phyloP scores from a whole-genome alignment of 2,113 vertebrate species.

The Calypte anna region DNA sequence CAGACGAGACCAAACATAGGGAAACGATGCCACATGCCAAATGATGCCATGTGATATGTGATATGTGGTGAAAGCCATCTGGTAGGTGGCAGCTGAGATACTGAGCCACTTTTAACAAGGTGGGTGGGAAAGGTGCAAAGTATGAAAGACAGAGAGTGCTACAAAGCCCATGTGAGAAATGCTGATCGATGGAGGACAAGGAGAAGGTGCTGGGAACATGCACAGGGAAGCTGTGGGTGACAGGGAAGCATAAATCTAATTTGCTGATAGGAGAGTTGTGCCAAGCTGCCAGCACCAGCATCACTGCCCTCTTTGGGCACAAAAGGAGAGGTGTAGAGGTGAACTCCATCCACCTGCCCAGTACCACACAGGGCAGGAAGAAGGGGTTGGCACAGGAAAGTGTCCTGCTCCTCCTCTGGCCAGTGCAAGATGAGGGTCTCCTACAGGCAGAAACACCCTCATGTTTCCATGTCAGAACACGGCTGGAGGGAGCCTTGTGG shows the following conservation, averaged over 20 bases:
- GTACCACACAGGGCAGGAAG: not conserved
- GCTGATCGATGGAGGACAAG: not conserved
- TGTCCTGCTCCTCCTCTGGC: not conserved
- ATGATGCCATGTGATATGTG: not conserved
- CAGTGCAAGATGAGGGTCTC: rapidly evolving
- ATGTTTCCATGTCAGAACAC: not conserved
- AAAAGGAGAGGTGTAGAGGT: not conserved
- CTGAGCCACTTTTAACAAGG: not conserved
- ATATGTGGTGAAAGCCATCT: not conserved
- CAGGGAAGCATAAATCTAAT: not conserved
- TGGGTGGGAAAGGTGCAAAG: not conserved
- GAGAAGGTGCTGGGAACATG: not conserved
- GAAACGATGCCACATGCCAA: not conserved
- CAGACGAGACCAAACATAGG: not conserved
- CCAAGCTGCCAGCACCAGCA: not conserved
- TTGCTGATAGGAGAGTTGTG: not conserved
- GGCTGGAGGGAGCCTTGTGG: not conserved
- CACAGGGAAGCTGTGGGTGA: not conserved
- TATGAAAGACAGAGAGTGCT: not conserved
- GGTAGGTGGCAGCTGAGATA: not conserved
- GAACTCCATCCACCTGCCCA: not conserved
- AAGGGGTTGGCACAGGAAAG: not conserved
- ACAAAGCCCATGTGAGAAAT: not conserved
- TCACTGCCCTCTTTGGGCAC: not conserved
- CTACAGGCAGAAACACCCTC: not conserved